phyloP scores from a whole-genome alignment of 2,797 vertebrate genomes.

The Danio jaintianensis region DNA sequence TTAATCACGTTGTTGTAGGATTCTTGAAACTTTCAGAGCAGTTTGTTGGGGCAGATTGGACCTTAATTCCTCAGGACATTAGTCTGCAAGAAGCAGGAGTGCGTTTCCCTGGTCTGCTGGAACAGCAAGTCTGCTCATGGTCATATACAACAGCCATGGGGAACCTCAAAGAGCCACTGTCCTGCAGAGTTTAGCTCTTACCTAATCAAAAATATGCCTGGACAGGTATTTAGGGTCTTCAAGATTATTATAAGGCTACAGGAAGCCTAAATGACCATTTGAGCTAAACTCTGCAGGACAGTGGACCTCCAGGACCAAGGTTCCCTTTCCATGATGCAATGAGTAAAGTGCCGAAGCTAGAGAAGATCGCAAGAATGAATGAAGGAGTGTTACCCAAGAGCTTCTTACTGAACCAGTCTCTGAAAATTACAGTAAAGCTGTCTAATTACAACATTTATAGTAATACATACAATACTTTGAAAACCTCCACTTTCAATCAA shows the following conservation, averaged over 20 bases:
- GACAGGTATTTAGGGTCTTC: too few species aligned
- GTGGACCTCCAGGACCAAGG: too few species aligned
- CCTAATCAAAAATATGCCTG: too few species aligned
- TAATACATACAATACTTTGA: too few species aligned
- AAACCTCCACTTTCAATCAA: too few species aligned
- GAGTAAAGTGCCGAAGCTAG: background rate
- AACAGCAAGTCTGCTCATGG: background rate
- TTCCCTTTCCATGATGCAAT: background rate
- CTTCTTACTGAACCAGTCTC: background rate
- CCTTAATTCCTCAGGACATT: background rate
- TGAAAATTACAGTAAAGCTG: background rate
- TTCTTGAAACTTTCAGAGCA: background rate
- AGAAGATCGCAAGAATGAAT: slow-evolving; percentile 8
- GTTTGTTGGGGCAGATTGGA: background rate
- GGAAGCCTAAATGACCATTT: too few species aligned
- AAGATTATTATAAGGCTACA: too few species aligned
- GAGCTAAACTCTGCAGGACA: too few species aligned
- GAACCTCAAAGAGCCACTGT: too few species aligned
- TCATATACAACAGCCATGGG: background rate
- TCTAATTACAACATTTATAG: background rate
- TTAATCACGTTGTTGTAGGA: background rate
- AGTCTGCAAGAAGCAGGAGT: background rate
- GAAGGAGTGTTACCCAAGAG: background rate
- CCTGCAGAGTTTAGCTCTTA: too few species aligned
- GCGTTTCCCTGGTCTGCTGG: background rate